Base-by-base conservation (phyloP, 2,888 invertebrate genomes). In the Cerastis rubricosa region DNA sequence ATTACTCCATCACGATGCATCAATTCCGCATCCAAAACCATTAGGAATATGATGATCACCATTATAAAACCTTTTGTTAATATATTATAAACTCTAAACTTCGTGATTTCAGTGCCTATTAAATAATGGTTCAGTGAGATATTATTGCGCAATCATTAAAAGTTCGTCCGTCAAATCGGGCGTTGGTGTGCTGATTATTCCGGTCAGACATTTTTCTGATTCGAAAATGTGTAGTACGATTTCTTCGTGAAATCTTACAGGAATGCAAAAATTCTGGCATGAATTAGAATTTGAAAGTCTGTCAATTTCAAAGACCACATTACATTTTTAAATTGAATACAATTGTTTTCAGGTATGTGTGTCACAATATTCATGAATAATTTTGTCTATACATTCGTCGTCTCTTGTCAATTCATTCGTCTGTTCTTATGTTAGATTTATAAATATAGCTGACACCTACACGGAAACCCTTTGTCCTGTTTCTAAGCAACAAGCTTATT, bases 1-100 rank as follows among this genome's bases (percentile, higher is more conserved):
- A 94, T 94, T 94, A 92, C 94, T 94, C 92, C 90, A 94, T 95
- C 95, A 95, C 95, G 95, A 94, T 86, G 91, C 89, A 86, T 85
- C 86, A 88, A 94, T 96, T 96, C 95, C 96, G 96, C 91, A 93
- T 95, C 90, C 87, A 85, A 83, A 85, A 87, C 91, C 89, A 94
- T 95, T 94, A 95, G 94, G 94, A 93, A 92, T 90, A 71, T 84
- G 92, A 93, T 93, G 93, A 92, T 93, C 74, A 54, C 80, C 40
- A 86, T 86, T 85, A 79, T 59, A 76, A 81, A 81, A 69, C 59
- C 79, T 83, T 81, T 82, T 86, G 78, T 83, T 80, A 80, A 76
- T 80, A 59, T 71, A 78, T 69, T 76, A 63, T 72, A 43, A 35
- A 74, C 79, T 63, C 6, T 76, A 19, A 59, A 71, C 47, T 75